Evolutionary conservation across 2,888 invertebrate genomes (phyloP).

Genomic region (Achlya flavicornis): DNA sequence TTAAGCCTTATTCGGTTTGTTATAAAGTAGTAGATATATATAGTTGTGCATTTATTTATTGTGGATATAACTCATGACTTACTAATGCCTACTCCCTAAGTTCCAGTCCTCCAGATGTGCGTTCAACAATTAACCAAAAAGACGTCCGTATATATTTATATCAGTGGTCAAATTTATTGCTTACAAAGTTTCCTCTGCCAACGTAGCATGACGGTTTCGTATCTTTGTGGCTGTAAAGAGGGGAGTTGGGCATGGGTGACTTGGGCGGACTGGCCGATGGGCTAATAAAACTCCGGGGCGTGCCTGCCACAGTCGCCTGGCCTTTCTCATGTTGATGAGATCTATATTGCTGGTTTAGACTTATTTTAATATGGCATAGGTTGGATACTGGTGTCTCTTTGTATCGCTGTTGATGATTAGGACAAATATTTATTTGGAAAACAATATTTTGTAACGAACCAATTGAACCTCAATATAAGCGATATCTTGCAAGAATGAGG

Average conservation of each 20-base stretch:
- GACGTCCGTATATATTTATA: conserved; percentile 30
- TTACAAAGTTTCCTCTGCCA: conserved; percentile 35
- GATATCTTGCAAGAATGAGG: not conserved
- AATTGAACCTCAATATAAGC: not conserved
- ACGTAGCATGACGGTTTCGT: conserved; percentile 46
- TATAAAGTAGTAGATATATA: too few relatives aligned
- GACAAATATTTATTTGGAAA: not conserved
- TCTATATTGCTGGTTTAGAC: conserved; percentile 16
- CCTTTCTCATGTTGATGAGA: conserved; percentile 76
- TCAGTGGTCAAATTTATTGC: conserved; percentile 43
- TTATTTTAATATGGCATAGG: not conserved
- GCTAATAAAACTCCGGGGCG: conserved; percentile 75
- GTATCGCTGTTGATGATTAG: not conserved
- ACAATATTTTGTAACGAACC: not conserved
- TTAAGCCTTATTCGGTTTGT: not conserved
- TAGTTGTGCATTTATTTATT: too few relatives aligned
- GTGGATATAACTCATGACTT: too few relatives aligned
- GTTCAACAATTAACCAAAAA: conserved; percentile 16
- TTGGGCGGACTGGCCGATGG: conserved; percentile 44
- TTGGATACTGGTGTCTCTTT: not conserved
- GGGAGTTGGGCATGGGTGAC: conserved; percentile 22
- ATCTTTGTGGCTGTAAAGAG: conserved; percentile 36
- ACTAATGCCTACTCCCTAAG: not conserved
- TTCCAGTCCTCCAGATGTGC: conserved; percentile 28
- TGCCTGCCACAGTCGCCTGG: conserved; percentile 41